Conservation (phyloP, 37 sponge, comb jelly and placozoan species). For the Bolinopsis microptera region DNA sequence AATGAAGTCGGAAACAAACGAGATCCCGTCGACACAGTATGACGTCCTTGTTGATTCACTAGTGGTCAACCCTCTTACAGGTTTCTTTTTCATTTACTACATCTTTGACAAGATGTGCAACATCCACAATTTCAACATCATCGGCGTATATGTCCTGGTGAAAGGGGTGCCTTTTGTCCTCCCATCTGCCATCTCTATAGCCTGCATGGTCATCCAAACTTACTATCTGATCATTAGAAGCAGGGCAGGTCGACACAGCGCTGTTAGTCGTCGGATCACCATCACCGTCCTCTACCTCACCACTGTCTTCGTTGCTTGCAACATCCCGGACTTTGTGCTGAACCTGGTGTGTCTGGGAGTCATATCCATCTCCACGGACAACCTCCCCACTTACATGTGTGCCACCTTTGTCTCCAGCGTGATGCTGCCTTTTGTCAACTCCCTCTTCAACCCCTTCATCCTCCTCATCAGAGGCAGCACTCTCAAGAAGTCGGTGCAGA, state of each 20-base stretch:
- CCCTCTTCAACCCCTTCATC: constrained; percentile 52
- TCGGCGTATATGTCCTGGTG: background rate
- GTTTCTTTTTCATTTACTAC: constrained; percentile 39
- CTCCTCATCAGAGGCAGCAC: constrained; percentile 19
- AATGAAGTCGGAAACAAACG: too few relatives aligned
- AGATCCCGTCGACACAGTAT: background rate
- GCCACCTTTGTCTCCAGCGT: constrained; percentile 6
- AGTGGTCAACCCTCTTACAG: constrained; percentile 46
- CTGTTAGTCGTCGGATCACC: constrained; percentile 53
- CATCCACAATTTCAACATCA: constrained; percentile 34
- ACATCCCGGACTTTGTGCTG: constrained; percentile 61
- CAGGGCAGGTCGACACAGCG: constrained; percentile 12
- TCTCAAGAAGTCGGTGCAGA: background rate
- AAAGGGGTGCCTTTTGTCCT: constrained; percentile 58
- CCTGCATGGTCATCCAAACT: constrained; percentile 45
- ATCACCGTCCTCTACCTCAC: constrained; percentile 55
- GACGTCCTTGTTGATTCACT: background rate
- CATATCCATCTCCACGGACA: background rate
- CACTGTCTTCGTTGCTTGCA: constrained; percentile 7
- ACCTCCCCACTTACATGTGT: constrained; percentile 48
- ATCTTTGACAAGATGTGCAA: background rate
- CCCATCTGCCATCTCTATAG: constrained; percentile 16
- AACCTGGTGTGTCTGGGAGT: constrained; percentile 17
- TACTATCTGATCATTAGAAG: background rate
- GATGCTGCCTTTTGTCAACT: constrained; percentile 49